A percentile compares a stretch with the other conserved stretches of the same genome.
phyloP scores from a whole-genome alignment of 2,888 invertebrate species.

The Coecobrya sp. region DNA sequence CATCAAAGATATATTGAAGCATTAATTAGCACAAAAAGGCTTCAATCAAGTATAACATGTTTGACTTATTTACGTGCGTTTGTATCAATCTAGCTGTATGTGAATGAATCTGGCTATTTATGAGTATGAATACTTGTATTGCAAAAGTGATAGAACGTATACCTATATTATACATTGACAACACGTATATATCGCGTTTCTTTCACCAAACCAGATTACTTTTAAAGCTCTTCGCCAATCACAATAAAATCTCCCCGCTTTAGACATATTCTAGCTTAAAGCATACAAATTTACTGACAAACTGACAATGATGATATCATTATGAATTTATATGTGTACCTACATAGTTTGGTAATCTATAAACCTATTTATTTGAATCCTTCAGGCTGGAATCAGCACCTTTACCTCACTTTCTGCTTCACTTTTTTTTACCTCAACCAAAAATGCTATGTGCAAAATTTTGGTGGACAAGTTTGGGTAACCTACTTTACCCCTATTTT shows the following conservation, averaged over 20 bases:
- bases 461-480: slow-evolving; percentile 34
- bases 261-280: slow-evolving; percentile 66
- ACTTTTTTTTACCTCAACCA: slow-evolving; percentile 35
- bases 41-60: slow-evolving; percentile 21
- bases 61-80: slow-evolving; percentile 28
- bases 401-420: slow-evolving; percentile 71
- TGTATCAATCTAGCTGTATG: slow-evolving; percentile 21
- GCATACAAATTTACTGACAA: slow-evolving; percentile 57
- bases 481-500: slow-evolving; percentile 52
- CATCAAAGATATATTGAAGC: slow-evolving; percentile 52
- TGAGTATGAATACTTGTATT: neutral
- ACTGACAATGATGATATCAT: slow-evolving; percentile 69
- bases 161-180: neutral
- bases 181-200: neutral
- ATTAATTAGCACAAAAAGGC: slow-evolving; percentile 59
- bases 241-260: slow-evolving; percentile 55
- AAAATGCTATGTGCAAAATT: slow-evolving; percentile 22
- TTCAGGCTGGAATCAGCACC: slow-evolving; percentile 80
- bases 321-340: slow-evolving; percentile 32
- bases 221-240: slow-evolving; percentile 79
- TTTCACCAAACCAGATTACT: neutral
- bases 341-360: slow-evolving; percentile 53
- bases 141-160: too few relatives aligned
- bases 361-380: slow-evolving; percentile 71
- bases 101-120: neutral